Evolutionary conservation across 2,113 vertebrate species (phyloP), one percentile per base, ranked within the genome.

Genomic region (Gymnobelideus leadbeateri): DNA sequence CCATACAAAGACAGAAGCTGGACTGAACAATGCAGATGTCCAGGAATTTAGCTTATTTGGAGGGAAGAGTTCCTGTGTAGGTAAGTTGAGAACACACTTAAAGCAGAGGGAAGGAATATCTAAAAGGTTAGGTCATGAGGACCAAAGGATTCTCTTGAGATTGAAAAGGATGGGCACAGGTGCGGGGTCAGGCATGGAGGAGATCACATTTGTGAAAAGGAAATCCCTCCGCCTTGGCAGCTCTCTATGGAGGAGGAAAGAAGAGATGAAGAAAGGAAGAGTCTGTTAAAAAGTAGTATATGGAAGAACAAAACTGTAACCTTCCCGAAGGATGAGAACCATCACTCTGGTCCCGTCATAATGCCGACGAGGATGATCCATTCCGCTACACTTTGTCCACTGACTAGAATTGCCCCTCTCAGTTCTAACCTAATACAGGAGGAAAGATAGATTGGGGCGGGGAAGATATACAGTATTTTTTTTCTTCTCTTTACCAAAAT

Each of bases 171-270:
- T 31, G 28, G 12, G 3, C 46, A 77, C n/a, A 37, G 31, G 61
- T 68, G 12, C 31, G 16, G 31, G 31, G 3, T 68, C 61, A 96
- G 90, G 23, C 95, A 91, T 89, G 90, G 19, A 90, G 54, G 19
- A 16, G 93, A 89, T 94, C 93, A 43, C 92, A 53, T 96, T 47
- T 95, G 61, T 90, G 25, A 52, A 96, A 94, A 89, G 49, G 10
- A 91, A 93, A 89, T 95, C 16, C 57, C 37, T 89, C 93, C 94
- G 19, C 51, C 8, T 92, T 91, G 89, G 49, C 93, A 91, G 95
- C 54, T 31, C 92, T 94, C 46, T 24, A 92, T 57, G 77, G 7
- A 94, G 28, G 50, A 92, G 37, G 31, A 95, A 92, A 91, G 97
- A 94, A 57, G 57, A 91, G 92, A 92, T 92, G 8, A 94, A 89